Evolutionary conservation across 2,888 invertebrate genomes (phyloP).

Genomic region (Synergus laeviventris): DNA sequence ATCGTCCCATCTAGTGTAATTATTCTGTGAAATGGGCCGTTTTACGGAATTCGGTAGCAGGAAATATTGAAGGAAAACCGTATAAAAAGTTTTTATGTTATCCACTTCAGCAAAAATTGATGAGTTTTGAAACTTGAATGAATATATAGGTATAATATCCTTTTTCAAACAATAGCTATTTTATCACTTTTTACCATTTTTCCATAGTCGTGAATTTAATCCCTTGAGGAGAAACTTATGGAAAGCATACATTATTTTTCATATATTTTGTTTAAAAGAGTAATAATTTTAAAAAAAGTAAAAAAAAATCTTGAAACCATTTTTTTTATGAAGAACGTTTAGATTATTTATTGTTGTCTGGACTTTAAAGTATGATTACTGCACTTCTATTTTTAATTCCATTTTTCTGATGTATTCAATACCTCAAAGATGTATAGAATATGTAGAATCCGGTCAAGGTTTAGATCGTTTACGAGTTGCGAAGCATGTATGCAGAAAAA

Average conservation of each 20-base stretch:
- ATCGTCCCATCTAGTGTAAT: background rate
- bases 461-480: slow-evolving; percentile 12
- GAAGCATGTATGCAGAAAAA: slow-evolving; percentile 15
- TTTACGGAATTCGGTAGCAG: background rate
- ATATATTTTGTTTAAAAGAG: too few relatives aligned
- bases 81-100: slow-evolving; percentile 16
- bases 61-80: background rate
- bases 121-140: background rate
- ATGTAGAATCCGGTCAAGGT: slow-evolving; percentile 13
- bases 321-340: background rate
- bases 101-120: background rate
- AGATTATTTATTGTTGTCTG: background rate
- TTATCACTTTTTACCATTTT: background rate
- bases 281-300: too few relatives aligned
- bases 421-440: background rate
- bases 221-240: background rate
- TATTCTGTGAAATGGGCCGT: background rate
- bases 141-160: background rate
- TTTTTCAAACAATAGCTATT: too few relatives aligned
- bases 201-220: background rate
- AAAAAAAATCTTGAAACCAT: too few relatives aligned
- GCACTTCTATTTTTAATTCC: background rate
- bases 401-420: background rate
- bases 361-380: background rate
- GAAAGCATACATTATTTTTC: too few relatives aligned